Percentiles rank a stretch among this genome's conserved stretches.
Conservation (phyloP, 2,113 vertebrate genomes). For the Otocyon megalotis region DNA sequence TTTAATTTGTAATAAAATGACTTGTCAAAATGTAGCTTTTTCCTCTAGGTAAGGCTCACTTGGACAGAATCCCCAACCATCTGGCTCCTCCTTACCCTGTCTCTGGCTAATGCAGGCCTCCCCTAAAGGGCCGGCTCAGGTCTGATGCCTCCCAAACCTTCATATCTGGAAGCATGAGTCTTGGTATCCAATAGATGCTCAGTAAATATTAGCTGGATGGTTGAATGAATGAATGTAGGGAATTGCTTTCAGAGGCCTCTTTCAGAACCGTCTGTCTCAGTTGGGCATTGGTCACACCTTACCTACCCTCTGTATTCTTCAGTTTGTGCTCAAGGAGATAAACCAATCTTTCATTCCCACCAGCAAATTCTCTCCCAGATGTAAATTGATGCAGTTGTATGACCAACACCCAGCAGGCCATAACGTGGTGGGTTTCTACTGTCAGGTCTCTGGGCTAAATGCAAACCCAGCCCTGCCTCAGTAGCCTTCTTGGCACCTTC, state of each 20-base stretch:
- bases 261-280: background rate
- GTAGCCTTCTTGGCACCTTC: background rate
- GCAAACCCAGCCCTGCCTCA: background rate
- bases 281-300: background rate
- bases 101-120: background rate
- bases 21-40: background rate
- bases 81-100: background rate
- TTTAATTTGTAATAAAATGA: background rate
- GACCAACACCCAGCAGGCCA: background rate
- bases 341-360: background rate
- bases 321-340: background rate
- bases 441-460: background rate
- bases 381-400: background rate
- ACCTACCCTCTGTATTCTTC: background rate
- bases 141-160: background rate
- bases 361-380: background rate
- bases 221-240: background rate
- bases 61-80: background rate
- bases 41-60: background rate
- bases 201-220: background rate
- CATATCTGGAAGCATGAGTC: background rate
- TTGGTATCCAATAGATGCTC: background rate
- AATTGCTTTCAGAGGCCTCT: background rate
- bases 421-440: rapidly evolving
- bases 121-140: background rate